Percentiles rank a stretch among this genome's conserved stretches.
These are phyloP conservation scores for Gryon sp. DNA, from an alignment of 1,140 invertebrate genomes.

Conservation along the genomic window DNA sequence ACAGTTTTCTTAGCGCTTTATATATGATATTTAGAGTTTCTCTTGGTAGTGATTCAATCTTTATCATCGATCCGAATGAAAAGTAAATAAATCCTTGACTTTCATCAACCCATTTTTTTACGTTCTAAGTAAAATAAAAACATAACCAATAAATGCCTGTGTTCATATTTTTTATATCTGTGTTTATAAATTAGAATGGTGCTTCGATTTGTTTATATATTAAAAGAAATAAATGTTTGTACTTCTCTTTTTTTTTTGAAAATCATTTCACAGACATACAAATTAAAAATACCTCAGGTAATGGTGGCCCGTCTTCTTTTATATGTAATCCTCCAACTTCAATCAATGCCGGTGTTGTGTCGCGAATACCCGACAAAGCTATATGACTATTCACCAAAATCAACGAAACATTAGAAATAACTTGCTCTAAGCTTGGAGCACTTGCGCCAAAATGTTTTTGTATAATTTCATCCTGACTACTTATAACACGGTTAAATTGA, in stretches of 20 bases:
- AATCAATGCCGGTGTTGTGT: constrained; percentile 76
- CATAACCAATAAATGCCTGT: too few relatives aligned
- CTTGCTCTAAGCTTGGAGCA: constrained; percentile 71
- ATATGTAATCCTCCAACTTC: constrained; percentile 82
- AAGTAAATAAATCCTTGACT: constrained; percentile 41
- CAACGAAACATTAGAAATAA: constrained; percentile 78
- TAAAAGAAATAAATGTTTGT: too few relatives aligned
- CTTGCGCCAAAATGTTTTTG: constrained; percentile 74
- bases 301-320: constrained; percentile 34
- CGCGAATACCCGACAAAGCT: constrained; percentile 77
- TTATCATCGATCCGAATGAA: constrained; percentile 39
- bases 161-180: too few relatives aligned
- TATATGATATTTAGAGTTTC: constrained; percentile 43
- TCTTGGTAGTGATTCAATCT: constrained; percentile 27
- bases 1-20: constrained; percentile 58
- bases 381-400: constrained; percentile 82
- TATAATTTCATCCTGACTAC: constrained; percentile 67
- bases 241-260: too few relatives aligned
- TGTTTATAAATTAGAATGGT: too few relatives aligned
- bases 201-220: too few relatives aligned
- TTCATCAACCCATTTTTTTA: constrained; percentile 53
- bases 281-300: constrained; percentile 70
- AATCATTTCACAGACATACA: neutral
- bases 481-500: constrained; percentile 51
- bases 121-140: constrained; percentile 24